These are phyloP conservation scores for Coelopa pilipes DNA, from an alignment of 2,888 invertebrate species.

Conservation along the genomic window DNA sequence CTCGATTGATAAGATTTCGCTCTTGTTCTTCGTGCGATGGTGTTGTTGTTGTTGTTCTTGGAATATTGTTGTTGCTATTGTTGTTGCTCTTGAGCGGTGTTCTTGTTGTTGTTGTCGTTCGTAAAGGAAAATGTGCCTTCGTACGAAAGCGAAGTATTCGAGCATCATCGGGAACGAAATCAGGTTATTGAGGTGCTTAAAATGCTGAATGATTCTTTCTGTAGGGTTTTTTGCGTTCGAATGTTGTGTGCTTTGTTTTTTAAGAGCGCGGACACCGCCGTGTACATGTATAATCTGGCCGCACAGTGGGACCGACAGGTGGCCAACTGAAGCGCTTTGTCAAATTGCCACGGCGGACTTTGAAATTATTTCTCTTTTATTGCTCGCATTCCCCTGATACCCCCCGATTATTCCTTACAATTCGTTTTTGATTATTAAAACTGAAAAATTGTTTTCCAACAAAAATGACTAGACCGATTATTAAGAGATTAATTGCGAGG, in stretches of 20 bases:
- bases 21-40: background rate
- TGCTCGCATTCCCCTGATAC: too few species aligned
- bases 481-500: too few species aligned
- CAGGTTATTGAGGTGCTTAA: slow-evolving; percentile 34
- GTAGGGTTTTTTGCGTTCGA: background rate
- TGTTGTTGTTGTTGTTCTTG: background rate
- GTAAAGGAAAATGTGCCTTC: background rate
- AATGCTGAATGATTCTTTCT: slow-evolving; percentile 22
- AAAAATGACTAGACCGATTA: too few species aligned
- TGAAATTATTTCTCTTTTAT: too few species aligned
- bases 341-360: too few species aligned
- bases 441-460: too few species aligned
- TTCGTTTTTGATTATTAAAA: too few species aligned
- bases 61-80: background rate
- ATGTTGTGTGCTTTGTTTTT: slow-evolving; percentile 3
- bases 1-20: slow-evolving; percentile 18
- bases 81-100: background rate
- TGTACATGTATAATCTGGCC: background rate
- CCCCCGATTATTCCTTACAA: too few species aligned
- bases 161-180: slow-evolving; percentile 19
- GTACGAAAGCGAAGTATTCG: slow-evolving; percentile 16
- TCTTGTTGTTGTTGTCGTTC: background rate
- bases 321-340: too few species aligned
- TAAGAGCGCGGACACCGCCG: background rate
- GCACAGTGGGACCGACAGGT: background rate